Conservation (phyloP, 1,140 invertebrate genomes). For the Rhagoletis zephyria region DNA sequence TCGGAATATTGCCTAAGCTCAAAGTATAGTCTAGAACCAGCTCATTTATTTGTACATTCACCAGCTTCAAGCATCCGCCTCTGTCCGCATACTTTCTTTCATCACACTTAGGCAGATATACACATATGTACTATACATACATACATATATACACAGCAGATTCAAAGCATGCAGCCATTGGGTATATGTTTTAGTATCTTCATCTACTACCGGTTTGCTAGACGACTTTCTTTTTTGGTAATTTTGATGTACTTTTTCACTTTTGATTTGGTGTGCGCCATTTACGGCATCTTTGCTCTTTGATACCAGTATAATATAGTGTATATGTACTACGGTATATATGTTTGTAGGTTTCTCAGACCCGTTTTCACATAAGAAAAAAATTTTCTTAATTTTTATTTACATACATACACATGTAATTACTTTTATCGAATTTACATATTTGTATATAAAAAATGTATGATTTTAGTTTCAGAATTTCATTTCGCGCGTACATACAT, state of each 20-base stretch:
- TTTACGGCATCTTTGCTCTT: neutral
- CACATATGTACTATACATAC: neutral
- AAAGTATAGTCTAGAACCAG: no score
- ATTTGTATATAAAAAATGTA: conserved; percentile 14
- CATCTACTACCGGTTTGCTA: neutral
- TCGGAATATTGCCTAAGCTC: no score
- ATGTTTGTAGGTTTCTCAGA: neutral
- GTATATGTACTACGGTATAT: neutral
- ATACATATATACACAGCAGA: no score
- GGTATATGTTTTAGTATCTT: no score
- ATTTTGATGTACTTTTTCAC: conserved; percentile 3
- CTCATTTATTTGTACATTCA: no score
- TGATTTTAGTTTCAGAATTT: neutral
- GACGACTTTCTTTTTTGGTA: conserved; percentile 40
- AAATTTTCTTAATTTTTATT: neutral
- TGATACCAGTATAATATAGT: neutral
- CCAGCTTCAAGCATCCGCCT: no score
- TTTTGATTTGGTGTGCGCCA: neutral
- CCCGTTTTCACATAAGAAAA: neutral
- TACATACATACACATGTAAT: no score
- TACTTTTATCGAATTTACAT: neutral
- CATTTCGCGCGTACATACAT: neutral
- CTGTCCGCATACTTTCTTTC: no score
- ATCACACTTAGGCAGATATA: no score
- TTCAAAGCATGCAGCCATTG: no score